Evolutionary conservation across 2,113 vertebrate genomes (phyloP).

Genomic region (Brachyistius frenatus): DNA sequence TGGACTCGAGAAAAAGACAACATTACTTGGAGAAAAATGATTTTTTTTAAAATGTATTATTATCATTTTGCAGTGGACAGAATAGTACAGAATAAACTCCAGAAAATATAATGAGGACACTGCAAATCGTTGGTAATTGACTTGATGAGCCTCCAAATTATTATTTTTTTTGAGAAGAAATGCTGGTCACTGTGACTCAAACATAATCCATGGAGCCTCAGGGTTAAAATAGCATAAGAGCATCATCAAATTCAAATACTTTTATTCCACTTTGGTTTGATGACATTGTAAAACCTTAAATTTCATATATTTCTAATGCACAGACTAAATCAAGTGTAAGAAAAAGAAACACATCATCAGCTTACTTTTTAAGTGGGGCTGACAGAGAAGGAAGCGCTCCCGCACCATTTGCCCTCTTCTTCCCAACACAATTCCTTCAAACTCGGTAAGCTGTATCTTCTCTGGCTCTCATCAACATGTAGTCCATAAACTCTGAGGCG

Average conservation of each 20-base stretch:
- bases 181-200: neutral
- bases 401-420: constrained; percentile 69
- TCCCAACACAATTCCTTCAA: constrained; percentile 30
- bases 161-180: neutral
- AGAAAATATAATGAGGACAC: neutral
- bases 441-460: constrained; percentile 28
- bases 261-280: neutral
- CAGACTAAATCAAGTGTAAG: neutral
- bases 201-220: neutral
- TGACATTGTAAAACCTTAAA: neutral
- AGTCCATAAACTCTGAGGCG: constrained; percentile 37
- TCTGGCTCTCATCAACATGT: constrained; percentile 11
- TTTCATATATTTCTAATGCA: constrained; percentile 3
- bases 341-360: neutral
- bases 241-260: neutral
- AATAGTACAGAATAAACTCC: no score
- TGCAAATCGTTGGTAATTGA: neutral
- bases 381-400: constrained; percentile 54
- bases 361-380: constrained; percentile 76
- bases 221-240: neutral
- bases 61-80: no score
- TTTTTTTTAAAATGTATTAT: no score
- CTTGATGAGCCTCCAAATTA: neutral
- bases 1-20: no score
- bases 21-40: no score